Percentiles rank a stretch among this genome's conserved stretches.
These are phyloP conservation scores for Castor canadensis DNA, from an alignment of 2,113 vertebrate species.

Conservation along the genomic window DNA sequence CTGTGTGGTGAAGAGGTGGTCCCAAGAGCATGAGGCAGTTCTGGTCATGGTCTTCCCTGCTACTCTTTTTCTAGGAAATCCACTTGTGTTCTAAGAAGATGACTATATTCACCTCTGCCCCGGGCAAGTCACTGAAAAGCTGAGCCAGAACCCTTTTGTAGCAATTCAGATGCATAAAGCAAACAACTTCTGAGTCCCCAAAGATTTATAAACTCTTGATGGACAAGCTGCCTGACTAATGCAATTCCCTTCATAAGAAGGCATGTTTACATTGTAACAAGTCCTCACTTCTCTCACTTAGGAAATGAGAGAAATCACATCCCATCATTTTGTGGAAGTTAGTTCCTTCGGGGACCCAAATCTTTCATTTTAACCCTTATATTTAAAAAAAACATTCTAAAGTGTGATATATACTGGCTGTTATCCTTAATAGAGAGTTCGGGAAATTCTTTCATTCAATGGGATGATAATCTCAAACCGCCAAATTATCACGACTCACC, in stretches of 20 bases:
- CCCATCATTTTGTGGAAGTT: not conserved
- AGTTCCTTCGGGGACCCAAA: not conserved
- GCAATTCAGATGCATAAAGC: conserved; percentile 16
- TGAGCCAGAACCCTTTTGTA: conserved; percentile 45
- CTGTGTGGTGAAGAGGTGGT: conserved; percentile 40
- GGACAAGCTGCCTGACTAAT: not conserved
- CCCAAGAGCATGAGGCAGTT: conserved; percentile 71
- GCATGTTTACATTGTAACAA: not conserved
- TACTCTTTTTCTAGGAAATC: conserved; percentile 76
- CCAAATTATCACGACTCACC: not conserved
- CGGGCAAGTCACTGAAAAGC: conserved; percentile 21
- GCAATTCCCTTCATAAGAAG: not conserved
- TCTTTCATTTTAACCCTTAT: conserved; percentile 27
- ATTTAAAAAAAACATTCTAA: not conserved
- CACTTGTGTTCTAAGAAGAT: conserved; percentile 74
- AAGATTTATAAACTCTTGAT: not conserved
- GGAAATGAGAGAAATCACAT: not conserved
- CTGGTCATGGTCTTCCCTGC: conserved; percentile 71
- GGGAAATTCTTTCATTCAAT: not conserved
- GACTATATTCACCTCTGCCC: conserved; percentile 43
- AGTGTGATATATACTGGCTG: not conserved
- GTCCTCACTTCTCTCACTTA: conserved; percentile 1
- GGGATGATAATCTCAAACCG: not conserved
- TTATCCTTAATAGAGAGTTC: conserved; percentile 27
- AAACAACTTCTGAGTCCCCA: not conserved